These are phyloP conservation scores for Drosophila azteca DNA, from an alignment of 1,140 invertebrate species.

Conservation along the genomic window DNA sequence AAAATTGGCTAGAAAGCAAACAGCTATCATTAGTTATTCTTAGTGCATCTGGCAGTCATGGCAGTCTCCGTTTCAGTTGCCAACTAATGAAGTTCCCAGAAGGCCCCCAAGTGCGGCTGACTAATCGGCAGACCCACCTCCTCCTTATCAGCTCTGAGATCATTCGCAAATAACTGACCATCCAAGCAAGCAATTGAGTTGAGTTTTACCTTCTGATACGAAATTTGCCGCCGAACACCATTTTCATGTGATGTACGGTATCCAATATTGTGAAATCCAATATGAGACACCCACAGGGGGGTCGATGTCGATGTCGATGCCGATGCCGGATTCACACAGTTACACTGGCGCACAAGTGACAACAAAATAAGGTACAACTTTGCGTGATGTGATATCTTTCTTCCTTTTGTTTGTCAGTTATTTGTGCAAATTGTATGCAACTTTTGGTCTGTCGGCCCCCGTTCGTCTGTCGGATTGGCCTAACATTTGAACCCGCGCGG, in stretches of 20 bases:
- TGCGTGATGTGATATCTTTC: slow-evolving; percentile 53
- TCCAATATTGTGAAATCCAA: slow-evolving; percentile 79
- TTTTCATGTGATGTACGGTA: slow-evolving; percentile 74
- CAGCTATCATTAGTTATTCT: not conserved
- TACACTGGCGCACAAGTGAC: slow-evolving; percentile 19
- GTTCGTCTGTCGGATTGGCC: slow-evolving; percentile 27
- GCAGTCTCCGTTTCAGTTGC: slow-evolving; percentile 5
- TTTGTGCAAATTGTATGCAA: slow-evolving; percentile 67
- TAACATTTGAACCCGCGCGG: slow-evolving; percentile 69
- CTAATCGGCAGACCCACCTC: slow-evolving; percentile 21
- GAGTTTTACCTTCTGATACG: slow-evolving; percentile 77
- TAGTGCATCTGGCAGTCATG: not conserved
- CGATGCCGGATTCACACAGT: slow-evolving; percentile 2
- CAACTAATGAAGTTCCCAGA: slow-evolving; percentile 18
- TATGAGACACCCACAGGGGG: slow-evolving; percentile 35
- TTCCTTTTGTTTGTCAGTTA: slow-evolving; percentile 50
- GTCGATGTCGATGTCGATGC: not conserved
- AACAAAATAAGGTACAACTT: slow-evolving; percentile 32
- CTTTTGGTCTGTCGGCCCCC: slow-evolving; percentile 22
- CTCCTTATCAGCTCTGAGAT: slow-evolving; percentile 45
- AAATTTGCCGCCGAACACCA: slow-evolving; percentile 82
- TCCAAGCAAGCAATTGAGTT: slow-evolving; percentile 26
- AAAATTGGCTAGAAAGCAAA: too few relatives aligned
- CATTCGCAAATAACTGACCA: slow-evolving; percentile 33
- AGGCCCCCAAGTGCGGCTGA: slow-evolving; percentile 37